Evolutionary conservation across 2,797 vertebrate species (phyloP), one percentile per base, ranked within the genome.

Genomic region (Crax fasciolata): DNA sequence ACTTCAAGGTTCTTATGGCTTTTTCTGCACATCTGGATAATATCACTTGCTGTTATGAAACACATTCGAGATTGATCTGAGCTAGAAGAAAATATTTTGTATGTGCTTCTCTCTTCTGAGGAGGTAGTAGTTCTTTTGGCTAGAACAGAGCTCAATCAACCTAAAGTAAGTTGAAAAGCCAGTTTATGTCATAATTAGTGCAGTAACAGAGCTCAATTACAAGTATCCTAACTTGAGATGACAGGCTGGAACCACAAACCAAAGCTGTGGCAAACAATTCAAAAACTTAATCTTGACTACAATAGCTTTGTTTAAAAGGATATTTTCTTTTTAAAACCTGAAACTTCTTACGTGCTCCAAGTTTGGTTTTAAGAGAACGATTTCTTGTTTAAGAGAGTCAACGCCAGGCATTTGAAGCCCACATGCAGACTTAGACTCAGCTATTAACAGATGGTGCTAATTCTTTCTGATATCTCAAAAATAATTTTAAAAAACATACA

Each of bases 401-500:
- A 59, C 28, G 68, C 11, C 16, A 67, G 67, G 44, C 10, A 90
- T 63, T 86, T 72, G 62, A 93, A 93, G 80, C 25, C 13, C 25
- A 55, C 30, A 41, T 14, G 44, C 11, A 9, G 0, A 13, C 67
- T 94, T 41, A 49, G 18, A 83, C 38, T 76, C 32, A 46, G 44
- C 16, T 61, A 91, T 86, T 96, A 95, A 72, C 44, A 84, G 73
- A 90, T 58, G 25, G 79, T 75, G 27, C 30, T 18, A 91, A 84
- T 68, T 88, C 61, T 83, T 58, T 85, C 46, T 65, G 70, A 86
- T 27, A 72, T 41, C n/a, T 68, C 61, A 92, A 84, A 94, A 94
- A 87, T 84, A 84, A 87, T 57, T 32, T 57, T 21, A 13, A 21
- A 92, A 79, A 94, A 89, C 25, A 70, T 35, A 72, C 39, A 90